Evolutionary conservation across 2,888 invertebrate species (phyloP), one percentile per base, ranked within the genome.

Genomic region (Chouioia cunea): DNA sequence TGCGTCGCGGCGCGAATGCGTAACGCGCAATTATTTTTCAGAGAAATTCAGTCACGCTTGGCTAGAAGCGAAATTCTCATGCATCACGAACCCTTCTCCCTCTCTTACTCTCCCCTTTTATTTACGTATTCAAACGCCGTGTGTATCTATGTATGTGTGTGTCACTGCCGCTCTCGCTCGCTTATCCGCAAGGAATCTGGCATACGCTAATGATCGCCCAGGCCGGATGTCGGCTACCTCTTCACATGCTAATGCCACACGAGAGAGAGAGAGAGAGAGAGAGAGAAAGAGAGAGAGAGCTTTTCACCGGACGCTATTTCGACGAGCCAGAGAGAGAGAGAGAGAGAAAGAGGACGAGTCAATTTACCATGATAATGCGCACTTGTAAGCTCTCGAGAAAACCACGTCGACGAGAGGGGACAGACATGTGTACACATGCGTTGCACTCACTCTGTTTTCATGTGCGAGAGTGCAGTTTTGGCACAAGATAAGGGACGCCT

Each of bases 191-290:
- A 59, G 73, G 73, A 72, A 73, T 76, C 73, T 75, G 73, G 74
- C 74, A 73, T 74, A 74, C 75, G 75, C 75, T 75, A 73, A 76
- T 74, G 76, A 75, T 74, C 75, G 74, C 70, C 74, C 76, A 76
- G 76, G 16, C 56, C 53, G 43, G 54, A 14, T 23, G 18, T n/a
- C 52, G 44, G 36, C 43, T 6, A 14, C 50, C 50, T 62, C 63
- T 75, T 75, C 75, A 75, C 74, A 77, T 78, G 77, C 75, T 69
- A 78, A 77, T 78, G 67, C 60, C 68, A 36, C 36, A 36, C 36
- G 18, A 22, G 60, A 36, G 23, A 59, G 43, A 22, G 47, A n/a
- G n/a, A n/a, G n/a, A n/a, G n/a, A 62, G 20, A 2, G 15, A 15
- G 2, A 23, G 46, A 6, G 56, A 1, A 27, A 10, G 23, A 8